phyloP scores from a whole-genome alignment of 2,888 invertebrate genomes.

The Phrixothrix hirtus region DNA sequence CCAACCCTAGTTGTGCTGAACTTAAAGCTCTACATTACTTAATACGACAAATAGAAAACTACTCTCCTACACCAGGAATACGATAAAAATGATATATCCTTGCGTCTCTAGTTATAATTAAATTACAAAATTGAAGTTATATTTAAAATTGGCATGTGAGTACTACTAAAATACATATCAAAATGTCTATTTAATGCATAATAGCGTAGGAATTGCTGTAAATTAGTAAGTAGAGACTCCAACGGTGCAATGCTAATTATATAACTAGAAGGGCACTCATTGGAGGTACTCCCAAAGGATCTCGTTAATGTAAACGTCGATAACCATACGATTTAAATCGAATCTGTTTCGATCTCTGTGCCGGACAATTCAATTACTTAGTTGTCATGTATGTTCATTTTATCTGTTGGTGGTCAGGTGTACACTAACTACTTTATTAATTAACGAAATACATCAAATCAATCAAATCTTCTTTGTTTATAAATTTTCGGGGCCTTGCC shows the following conservation, averaged over 20 bases:
- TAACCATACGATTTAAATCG: constrained; percentile 51
- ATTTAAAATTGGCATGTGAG: constrained; percentile 15
- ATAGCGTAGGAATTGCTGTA: constrained; percentile 12
- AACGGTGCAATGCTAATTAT: constrained; percentile 33
- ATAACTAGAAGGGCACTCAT: constrained; percentile 33
- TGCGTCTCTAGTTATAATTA: neutral
- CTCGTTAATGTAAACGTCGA: constrained; percentile 50
- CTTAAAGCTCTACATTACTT: constrained; percentile 22
- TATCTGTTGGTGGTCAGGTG: constrained; percentile 41
- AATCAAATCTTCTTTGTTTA: too few relatives aligned
- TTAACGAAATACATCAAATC: too few relatives aligned
- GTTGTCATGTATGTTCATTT: constrained; percentile 43
- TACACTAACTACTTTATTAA: too few relatives aligned
- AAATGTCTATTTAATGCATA: constrained; percentile 22
- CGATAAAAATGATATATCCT: constrained; percentile 16
- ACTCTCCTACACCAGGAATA: constrained; percentile 9
- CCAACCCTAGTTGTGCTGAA: constrained; percentile 21
- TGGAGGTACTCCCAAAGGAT: constrained; percentile 42
- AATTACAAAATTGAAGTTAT: neutral
- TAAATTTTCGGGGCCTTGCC: too few relatives aligned
- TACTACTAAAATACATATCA: constrained; percentile 18
- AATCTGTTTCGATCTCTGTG: constrained; percentile 50
- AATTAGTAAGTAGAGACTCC: constrained; percentile 16
- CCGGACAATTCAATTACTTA: constrained; percentile 48
- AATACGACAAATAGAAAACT: constrained; percentile 22